A percentile compares a stretch with the other conserved stretches of the same genome.
Evolutionary conservation across 2,888 invertebrate species (phyloP).

Genomic region (Drosophila subsilvestris): DNA sequence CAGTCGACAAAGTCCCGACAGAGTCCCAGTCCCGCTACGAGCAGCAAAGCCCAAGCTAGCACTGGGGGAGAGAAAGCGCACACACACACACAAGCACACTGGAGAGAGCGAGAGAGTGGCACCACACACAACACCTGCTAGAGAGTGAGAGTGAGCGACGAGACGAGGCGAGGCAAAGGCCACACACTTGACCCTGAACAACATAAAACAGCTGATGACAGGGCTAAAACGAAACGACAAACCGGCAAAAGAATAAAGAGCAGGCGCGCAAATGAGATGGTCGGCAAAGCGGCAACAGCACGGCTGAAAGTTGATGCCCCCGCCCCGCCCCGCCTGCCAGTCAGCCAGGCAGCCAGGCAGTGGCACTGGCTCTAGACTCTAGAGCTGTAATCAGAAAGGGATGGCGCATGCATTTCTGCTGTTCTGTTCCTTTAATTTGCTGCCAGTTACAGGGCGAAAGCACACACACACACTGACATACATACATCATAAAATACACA

Average conservation of each 20-base stretch:
- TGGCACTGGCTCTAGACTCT: not conserved
- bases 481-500: constrained; percentile 14
- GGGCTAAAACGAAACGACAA: constrained; percentile 38
- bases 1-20: too few relatives aligned
- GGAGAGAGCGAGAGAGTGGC: constrained; percentile 3
- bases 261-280: constrained; percentile 21
- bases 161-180: constrained; percentile 16
- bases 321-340: not conserved
- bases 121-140: constrained; percentile 50
- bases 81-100: constrained; percentile 45
- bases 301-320: constrained; percentile 5
- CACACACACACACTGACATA: constrained; percentile 4
- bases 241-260: not conserved
- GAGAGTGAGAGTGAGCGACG: constrained; percentile 10
- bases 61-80: constrained; percentile 1
- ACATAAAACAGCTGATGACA: constrained; percentile 78
- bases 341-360: not conserved
- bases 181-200: constrained; percentile 77
- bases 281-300: constrained; percentile 34
- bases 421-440: constrained; percentile 51
- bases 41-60: constrained; percentile 4
- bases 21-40: not conserved
- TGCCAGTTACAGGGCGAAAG: constrained; percentile 29
- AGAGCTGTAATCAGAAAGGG: constrained; percentile 18
- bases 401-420: constrained; percentile 21